A percentile compares a stretch with the other conserved stretches of the same genome.
Evolutionary conservation across 23 tunicate species (phyloP).

Genomic region (Corella eumyota): DNA sequence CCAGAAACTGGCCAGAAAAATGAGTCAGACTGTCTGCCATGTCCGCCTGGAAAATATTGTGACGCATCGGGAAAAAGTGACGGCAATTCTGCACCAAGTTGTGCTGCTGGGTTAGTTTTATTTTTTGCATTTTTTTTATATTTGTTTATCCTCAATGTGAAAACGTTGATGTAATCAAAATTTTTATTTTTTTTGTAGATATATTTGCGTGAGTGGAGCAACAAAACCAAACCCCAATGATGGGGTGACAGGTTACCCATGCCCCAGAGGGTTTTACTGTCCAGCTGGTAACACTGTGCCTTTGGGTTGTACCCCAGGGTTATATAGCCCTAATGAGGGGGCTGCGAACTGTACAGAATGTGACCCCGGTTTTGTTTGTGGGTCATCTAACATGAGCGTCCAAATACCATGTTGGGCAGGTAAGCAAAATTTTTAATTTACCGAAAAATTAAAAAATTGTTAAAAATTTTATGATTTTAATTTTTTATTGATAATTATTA

Average conservation of each 20-base stretch:
- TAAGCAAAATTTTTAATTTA: constrained; percentile 1
- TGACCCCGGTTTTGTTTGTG: constrained; percentile 39
- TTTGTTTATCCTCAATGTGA: neutral
- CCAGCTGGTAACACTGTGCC: constrained; percentile 60
- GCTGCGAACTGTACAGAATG: constrained; percentile 24
- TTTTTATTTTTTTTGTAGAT: constrained; percentile 29
- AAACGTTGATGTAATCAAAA: neutral
- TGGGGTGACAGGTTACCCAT: constrained; percentile 63
- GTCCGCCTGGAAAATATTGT: constrained; percentile 94
- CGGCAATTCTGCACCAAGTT: constrained; percentile 50
- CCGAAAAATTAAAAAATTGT: neutral
- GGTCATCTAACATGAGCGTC: constrained; percentile 34
- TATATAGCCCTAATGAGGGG: constrained; percentile 35
- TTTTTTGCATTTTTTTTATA: neutral
- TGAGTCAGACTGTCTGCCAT: constrained; percentile 40
- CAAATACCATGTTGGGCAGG: constrained; percentile 43
- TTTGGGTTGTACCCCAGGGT: constrained; percentile 65
- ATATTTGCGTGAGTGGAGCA: constrained; percentile 58
- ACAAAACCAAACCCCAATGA: constrained; percentile 37
- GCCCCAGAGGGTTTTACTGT: constrained; percentile 83
- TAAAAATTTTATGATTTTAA: neutral
- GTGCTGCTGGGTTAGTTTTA: constrained; percentile 46
- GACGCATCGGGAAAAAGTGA: constrained; percentile 34
- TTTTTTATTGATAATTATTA: too few relatives aligned
- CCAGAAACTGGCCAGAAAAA: constrained; percentile 15